Evolutionary conservation across 2,113 vertebrate genomes (phyloP).

Genomic region (Zosterops hypoxanthus): DNA sequence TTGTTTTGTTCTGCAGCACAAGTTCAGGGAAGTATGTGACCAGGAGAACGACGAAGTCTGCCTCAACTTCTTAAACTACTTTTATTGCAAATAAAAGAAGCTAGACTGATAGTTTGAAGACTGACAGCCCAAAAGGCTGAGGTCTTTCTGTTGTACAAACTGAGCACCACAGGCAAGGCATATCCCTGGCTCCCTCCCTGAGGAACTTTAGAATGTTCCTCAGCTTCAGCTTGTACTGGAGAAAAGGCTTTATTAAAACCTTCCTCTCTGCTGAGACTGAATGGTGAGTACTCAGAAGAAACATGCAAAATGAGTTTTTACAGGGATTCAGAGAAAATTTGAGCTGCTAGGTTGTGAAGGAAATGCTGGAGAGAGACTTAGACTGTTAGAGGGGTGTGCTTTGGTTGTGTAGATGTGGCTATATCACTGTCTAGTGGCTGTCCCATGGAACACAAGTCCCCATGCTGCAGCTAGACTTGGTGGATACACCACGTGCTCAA

Average conservation of each 20-base stretch:
- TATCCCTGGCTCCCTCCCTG: not conserved
- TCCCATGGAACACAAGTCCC: slow-evolving; percentile 21
- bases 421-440: slow-evolving; percentile 66
- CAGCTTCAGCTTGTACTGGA: not conserved
- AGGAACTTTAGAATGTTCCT: not conserved
- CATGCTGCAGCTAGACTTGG: not conserved
- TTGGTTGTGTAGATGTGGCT: slow-evolving; percentile 23
- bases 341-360: not conserved
- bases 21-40: not conserved
- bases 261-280: not conserved
- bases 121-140: not conserved
- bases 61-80: not conserved
- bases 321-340: not conserved
- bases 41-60: not conserved
- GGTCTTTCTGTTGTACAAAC: not conserved
- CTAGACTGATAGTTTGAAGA: not conserved
- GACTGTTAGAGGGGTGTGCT: not conserved
- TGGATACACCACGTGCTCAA: slow-evolving; percentile 17
- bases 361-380: not conserved
- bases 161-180: not conserved
- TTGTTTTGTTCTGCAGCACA: not conserved
- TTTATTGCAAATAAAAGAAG: not conserved
- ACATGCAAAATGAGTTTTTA: not conserved
- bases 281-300: not conserved
- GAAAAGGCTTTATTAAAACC: not conserved